Evolutionary conservation across 1,140 invertebrate species (phyloP), one percentile per base, ranked within the genome.

Genomic region (Lordiphosa stackelbergi): DNA sequence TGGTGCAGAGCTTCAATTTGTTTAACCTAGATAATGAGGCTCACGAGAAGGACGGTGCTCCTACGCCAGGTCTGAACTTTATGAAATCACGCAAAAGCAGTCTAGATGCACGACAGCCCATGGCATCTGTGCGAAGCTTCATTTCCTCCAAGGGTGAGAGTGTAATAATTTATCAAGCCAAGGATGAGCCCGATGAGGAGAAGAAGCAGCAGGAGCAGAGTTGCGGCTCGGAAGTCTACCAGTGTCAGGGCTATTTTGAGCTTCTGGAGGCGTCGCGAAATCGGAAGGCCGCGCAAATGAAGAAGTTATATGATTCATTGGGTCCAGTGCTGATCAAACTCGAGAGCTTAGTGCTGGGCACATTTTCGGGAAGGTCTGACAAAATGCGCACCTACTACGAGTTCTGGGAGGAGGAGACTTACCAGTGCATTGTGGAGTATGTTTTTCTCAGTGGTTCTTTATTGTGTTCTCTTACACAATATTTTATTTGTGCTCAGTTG

Each of bases 311-410:
- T 73, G 90, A 92, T 36, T 92, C 92, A 1, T 90, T 94, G 19
- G 92, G 92, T 0, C 94, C 94, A 0, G 91, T 95, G 40, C 86
- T 97, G 1, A 93, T 92, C 47, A 97, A 96, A 87, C 87, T 96
- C 61, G 95, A 97, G 88, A 93, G 92, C 65, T 73, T 95, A 6
- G 91, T 94, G 0, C 85, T 94, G 12, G 91, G 91, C 40, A 92
- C 92, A 1, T 91, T 90, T 34, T 91, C 91, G 0, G 93, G 93
- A 1, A 89, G 88, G 46, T 92, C 92, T 1, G 61, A 87, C 0
- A 89, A 91, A 6, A 94, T 95, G 93, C 87, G 88, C 1, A 77
- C 90, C 0, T 93, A 93, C 73, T 95, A 94, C 65, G 87, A 90
- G 10, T 90, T 89, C 73, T 95, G 93, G 90, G 94, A 95, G 83